Evolutionary conservation across 2,888 invertebrate species (phyloP).

Genomic region (Acronicta leporina): DNA sequence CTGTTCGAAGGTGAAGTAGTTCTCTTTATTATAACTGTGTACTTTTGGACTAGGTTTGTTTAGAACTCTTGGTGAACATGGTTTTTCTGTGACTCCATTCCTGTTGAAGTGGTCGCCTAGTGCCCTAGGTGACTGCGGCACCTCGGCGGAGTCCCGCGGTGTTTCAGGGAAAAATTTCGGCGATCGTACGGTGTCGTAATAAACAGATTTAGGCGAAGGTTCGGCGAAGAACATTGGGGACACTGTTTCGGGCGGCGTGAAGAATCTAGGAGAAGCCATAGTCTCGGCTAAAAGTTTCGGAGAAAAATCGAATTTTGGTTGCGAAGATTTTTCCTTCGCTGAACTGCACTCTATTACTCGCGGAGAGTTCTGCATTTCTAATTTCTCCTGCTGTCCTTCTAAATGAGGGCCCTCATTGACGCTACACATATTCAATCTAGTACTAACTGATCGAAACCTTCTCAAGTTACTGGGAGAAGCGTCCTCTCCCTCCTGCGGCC

Average conservation of each 20-base stretch:
- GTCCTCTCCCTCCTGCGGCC: conserved; percentile 73
- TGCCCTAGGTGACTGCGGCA: conserved; percentile 79
- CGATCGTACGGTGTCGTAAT: conserved; percentile 82
- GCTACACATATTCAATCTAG: conserved; percentile 80
- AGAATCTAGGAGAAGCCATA: conserved; percentile 80
- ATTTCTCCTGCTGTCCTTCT: conserved; percentile 74
- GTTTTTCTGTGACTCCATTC: conserved; percentile 78
- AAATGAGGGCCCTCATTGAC: conserved; percentile 71
- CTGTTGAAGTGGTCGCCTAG: conserved; percentile 78
- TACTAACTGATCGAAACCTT: conserved; percentile 81
- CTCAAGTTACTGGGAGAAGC: conserved; percentile 74
- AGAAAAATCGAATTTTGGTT: conserved; percentile 83
- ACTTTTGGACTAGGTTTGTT: conserved; percentile 83
- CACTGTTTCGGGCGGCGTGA: conserved; percentile 82
- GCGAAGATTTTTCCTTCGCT: conserved; percentile 80
- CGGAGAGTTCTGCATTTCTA: conserved; percentile 84
- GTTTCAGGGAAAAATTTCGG: conserved; percentile 85
- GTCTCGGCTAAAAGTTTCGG: conserved; percentile 80
- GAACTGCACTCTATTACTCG: conserved; percentile 79
- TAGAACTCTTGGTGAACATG: conserved; percentile 75
- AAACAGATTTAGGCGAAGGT: conserved; percentile 83
- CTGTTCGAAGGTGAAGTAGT: conserved; percentile 83
- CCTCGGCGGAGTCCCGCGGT: conserved; percentile 72
- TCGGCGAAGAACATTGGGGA: conserved; percentile 84
- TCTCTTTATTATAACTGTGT: conserved; percentile 82